Percentiles rank a stretch among this genome's conserved stretches.
Conservation (phyloP, 1,140 invertebrate species). For the Notospermus geniculatus region DNA sequence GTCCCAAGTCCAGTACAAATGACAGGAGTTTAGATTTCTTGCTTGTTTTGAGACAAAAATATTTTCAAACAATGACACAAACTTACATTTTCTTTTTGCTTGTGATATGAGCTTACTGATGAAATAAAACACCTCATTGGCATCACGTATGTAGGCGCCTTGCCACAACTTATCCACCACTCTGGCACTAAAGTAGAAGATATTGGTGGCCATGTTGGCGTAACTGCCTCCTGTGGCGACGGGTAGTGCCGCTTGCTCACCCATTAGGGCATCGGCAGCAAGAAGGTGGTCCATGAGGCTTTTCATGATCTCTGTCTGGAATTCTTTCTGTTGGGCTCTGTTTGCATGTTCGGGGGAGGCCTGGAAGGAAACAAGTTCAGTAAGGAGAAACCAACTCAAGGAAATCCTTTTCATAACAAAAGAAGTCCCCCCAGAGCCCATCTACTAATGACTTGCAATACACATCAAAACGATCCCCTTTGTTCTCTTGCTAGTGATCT, state of each 20-base stretch:
- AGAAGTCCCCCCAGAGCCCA: no score
- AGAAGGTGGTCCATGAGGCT: slow-evolving; percentile 92
- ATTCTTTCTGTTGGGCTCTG: slow-evolving; percentile 76
- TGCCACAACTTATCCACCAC: slow-evolving; percentile 98
- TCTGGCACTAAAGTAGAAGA: slow-evolving; percentile 87
- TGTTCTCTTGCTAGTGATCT: no score
- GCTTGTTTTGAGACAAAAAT: no score
- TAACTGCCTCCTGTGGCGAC: slow-evolving; percentile 41
- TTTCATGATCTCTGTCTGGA: slow-evolving; percentile 88
- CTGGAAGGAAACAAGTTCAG: slow-evolving; percentile 25
- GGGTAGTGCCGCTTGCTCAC: slow-evolving; percentile 76
- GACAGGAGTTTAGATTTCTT: no score
- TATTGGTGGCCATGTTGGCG: slow-evolving; percentile 64
- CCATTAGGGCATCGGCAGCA: slow-evolving; percentile 83
- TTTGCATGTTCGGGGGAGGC: slow-evolving; percentile 68
- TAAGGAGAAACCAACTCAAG: no score
- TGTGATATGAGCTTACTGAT: slow-evolving; percentile 83
- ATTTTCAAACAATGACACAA: not conserved
- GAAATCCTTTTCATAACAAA: no score
- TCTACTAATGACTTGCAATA: slow-evolving; percentile 4
- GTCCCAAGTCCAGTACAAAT: no score
- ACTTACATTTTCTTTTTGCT: slow-evolving; percentile 53
- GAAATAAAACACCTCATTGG: slow-evolving; percentile 94
- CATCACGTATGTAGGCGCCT: slow-evolving; percentile 73
- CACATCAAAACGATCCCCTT: no score